Conservation (phyloP, 2,113 vertebrate genomes). For the Gymnocephalus cernua region DNA sequence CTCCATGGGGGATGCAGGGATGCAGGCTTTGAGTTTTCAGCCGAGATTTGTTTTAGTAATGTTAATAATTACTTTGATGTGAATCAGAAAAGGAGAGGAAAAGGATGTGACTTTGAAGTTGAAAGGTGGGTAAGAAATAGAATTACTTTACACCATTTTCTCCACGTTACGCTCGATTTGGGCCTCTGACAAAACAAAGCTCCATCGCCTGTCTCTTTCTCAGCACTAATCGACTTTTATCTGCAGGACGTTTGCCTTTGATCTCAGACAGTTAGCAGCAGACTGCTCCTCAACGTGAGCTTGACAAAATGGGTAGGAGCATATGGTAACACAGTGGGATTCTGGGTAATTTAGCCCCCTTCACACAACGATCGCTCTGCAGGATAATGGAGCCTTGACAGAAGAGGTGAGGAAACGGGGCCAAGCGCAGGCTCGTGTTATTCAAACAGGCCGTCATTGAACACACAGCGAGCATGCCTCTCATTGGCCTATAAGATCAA, state of each 20-base stretch:
- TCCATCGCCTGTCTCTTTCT: conserved; percentile 18
- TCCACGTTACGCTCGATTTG: conserved; percentile 14
- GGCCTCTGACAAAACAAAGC: conserved; percentile 31
- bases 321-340: conserved; percentile 69
- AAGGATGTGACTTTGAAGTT: conserved; percentile 17
- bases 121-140: background rate
- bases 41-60: conserved; percentile 44
- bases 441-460: conserved; percentile 4
- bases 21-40: conserved; percentile 16
- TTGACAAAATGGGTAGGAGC: conserved; percentile 52
- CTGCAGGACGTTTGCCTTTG: conserved; percentile 48
- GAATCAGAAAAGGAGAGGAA: background rate
- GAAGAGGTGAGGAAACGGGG: conserved; percentile 30
- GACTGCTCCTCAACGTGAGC: conserved; percentile 54
- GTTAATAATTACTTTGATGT: conserved; percentile 44
- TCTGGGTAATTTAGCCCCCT: conserved; percentile 61
- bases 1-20: conserved; percentile 14
- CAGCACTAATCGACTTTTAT: conserved; percentile 51
- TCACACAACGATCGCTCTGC: conserved; percentile 36
- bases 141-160: conserved; percentile 14
- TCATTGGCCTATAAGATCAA: background rate
- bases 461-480: background rate
- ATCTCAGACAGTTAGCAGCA: conserved; percentile 61
- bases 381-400: conserved; percentile 47
- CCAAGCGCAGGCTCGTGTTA: background rate